Percentiles rank a stretch among this genome's conserved stretches.
These are phyloP conservation scores for Tylochromis polylepis DNA, from an alignment of 2,113 vertebrate species.

Conservation along the genomic window DNA sequence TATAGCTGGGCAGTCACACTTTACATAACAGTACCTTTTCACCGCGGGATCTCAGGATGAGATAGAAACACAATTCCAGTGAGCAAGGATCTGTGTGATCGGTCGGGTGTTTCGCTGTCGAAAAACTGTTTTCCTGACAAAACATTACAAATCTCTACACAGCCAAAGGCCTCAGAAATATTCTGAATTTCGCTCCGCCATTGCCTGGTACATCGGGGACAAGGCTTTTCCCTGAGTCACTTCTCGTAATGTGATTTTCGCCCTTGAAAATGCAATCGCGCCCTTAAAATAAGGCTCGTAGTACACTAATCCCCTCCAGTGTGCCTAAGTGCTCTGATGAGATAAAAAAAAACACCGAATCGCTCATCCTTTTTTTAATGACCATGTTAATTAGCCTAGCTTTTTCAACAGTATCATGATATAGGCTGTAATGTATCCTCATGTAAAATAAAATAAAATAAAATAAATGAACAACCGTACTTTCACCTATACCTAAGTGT, in stretches of 20 bases:
- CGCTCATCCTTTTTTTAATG: slow-evolving; percentile 8
- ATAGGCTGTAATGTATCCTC: slow-evolving; percentile 6
- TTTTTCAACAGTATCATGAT: slow-evolving; percentile 13
- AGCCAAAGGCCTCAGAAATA: slow-evolving; percentile 7
- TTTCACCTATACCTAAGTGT: background rate
- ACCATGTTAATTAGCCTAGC: slow-evolving; percentile 21
- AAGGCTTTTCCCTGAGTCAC: slow-evolving; percentile 36
- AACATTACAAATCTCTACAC: slow-evolving; percentile 19
- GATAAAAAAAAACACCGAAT: slow-evolving; percentile 13
- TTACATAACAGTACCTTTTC: slow-evolving; percentile 37
- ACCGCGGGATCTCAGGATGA: background rate
- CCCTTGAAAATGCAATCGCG: slow-evolving; percentile 58
- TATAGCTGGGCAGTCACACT: background rate
- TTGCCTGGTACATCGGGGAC: background rate
- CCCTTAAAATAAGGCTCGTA: slow-evolving; percentile 40
- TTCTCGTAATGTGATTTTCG: slow-evolving; percentile 47
- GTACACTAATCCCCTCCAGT: slow-evolving; percentile 35
- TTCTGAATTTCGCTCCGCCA: background rate
- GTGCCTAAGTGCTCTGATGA: slow-evolving; percentile 5
- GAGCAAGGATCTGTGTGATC: background rate
- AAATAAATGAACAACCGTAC: background rate
- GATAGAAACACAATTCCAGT: slow-evolving; percentile 34
- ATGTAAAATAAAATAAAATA: background rate
- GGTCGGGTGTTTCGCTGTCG: background rate
- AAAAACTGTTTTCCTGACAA: slow-evolving; percentile 42